Percentiles rank a stretch among this genome's conserved stretches.
These are phyloP conservation scores for Hydrolagus affinis DNA, from an alignment of 2,113 vertebrate species.

Conservation along the genomic window DNA sequence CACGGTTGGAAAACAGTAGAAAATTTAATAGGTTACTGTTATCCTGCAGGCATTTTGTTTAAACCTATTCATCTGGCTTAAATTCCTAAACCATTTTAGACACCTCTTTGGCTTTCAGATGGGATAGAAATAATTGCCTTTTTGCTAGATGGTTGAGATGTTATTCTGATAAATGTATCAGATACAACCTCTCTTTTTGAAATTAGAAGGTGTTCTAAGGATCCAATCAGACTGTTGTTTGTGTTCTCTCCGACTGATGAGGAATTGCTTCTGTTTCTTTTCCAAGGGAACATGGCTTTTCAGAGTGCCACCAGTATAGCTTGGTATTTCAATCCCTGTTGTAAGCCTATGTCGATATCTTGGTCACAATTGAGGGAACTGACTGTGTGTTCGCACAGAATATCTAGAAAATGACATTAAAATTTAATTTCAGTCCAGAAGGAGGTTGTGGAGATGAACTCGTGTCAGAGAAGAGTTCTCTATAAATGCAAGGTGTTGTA, in stretches of 20 bases:
- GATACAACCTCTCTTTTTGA: background rate
- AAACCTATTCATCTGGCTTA: background rate
- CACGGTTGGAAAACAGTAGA: background rate
- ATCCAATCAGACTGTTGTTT: background rate
- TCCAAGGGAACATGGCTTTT: background rate
- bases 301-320: background rate
- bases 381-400: background rate
- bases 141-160: constrained; percentile 16
- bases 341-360: background rate
- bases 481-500: too few species aligned
- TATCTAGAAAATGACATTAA: background rate
- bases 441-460: background rate
- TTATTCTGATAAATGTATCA: background rate
- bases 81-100: background rate
- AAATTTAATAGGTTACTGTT: constrained; percentile 17
- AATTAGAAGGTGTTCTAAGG: background rate
- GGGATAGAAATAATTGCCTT: background rate
- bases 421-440: too few species aligned
- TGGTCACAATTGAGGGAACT: background rate
- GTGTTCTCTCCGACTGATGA: too few species aligned
- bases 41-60: constrained; percentile 24
- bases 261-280: background rate
- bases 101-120: background rate
- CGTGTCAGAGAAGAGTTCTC: background rate
- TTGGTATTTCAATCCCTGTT: background rate